Evolutionary conservation across 2,113 vertebrate species (phyloP), one percentile per base, ranked within the genome.

Genomic region (Pungitius pungitius): DNA sequence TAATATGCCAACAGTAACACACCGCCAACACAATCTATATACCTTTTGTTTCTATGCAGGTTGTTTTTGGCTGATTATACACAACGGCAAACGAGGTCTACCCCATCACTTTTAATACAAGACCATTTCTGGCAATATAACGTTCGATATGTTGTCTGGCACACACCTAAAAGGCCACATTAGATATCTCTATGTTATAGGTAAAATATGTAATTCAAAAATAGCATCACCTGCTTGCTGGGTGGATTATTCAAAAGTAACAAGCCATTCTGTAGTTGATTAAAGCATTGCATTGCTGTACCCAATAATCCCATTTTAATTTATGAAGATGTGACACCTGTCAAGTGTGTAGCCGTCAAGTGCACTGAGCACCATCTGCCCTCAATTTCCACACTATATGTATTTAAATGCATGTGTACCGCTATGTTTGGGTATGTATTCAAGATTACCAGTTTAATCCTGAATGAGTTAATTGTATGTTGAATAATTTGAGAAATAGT

Each of bases 11-110:
- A 2, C 4, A 15, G 12, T 24, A 67, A 30, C 45, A 35, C 2
- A 72, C 22, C 47, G 30, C 12, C 4, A 3, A 11, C 2, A 45
- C 35, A 22, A 3, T 18, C 4, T 60, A 14, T 37, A 37, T 64
- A 72, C 54, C 60, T 57, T 80, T 69, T 45, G 85, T 72, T 78
- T 4, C 49, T 47, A n/a, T 64, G 14, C 27, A 58, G 13, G 0
- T 64, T 52, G 17, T 15, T 20, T 66, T 71, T 35, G 27, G n/a
- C 4, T 72, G 7, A 49, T 63, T 37, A 65, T 58, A 24, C 1
- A 14, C 27, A 15, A 2, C 42, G 2, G 9, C 17, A 52, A 13
- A 58, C 14, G 8, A 55, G 5, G 47, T 17, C 26, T 52, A 22
- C 8, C 0, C 1, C 43, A 12, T 64, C 2, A 10, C 51, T 73